phyloP scores from a whole-genome alignment of 2,797 vertebrate genomes.

The Sternarchorhynchus goeldii region DNA sequence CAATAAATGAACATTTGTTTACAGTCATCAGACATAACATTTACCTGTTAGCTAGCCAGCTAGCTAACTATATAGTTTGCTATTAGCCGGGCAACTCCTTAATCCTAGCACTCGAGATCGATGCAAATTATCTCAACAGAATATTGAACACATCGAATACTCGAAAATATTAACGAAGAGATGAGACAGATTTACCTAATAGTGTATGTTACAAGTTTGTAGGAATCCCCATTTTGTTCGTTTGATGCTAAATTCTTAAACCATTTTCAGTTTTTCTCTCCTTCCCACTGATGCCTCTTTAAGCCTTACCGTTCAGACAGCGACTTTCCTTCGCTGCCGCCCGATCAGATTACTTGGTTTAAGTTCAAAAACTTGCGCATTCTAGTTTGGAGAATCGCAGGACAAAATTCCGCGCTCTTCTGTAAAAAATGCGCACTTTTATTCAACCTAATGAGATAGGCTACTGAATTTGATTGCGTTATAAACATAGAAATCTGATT shows the following conservation, averaged over 20 bases:
- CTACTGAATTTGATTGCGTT: neutral
- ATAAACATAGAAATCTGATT: neutral
- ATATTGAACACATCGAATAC: conserved; percentile 12
- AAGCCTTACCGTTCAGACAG: conserved; percentile 52
- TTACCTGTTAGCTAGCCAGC: neutral
- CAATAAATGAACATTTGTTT: conserved; percentile 8
- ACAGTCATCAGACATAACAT: neutral
- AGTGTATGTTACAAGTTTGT: conserved; percentile 30
- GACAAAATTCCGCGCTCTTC: conserved; percentile 44
- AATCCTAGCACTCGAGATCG: conserved; percentile 56
- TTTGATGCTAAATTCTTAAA: conserved; percentile 52
- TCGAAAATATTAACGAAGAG: neutral
- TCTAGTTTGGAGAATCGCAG: conserved; percentile 43
- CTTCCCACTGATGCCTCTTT: conserved; percentile 59
- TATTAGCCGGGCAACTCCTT: conserved; percentile 62
- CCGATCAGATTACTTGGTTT: neutral
- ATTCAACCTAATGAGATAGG: conserved; percentile 27
- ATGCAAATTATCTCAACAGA: conserved; percentile 29
- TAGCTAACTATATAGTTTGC: conserved; percentile 15
- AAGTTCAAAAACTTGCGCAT: conserved; percentile 42
- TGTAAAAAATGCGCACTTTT: conserved; percentile 45
- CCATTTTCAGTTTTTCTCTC: conserved; percentile 55
- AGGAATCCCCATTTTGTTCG: conserved; percentile 39
- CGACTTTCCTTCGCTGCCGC: conserved; percentile 42
- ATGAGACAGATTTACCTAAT: conserved; percentile 53